phyloP scores from a whole-genome alignment of 2,113 vertebrate genomes.

The Perognathus longimembris region DNA sequence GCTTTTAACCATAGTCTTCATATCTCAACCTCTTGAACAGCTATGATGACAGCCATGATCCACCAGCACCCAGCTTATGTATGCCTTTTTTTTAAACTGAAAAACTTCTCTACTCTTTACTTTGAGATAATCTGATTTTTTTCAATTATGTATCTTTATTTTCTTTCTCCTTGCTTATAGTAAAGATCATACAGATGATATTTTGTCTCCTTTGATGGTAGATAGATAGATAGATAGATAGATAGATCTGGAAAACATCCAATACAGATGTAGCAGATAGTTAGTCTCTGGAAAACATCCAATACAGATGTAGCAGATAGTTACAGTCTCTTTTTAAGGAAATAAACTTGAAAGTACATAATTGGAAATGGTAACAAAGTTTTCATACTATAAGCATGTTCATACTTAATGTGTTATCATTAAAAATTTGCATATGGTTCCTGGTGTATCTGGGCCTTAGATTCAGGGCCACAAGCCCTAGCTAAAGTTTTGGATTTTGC shows the following conservation, averaged over 20 bases:
- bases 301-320: conserved; percentile 30
- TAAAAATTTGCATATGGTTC: too few species aligned
- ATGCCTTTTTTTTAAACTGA: conserved; percentile 7
- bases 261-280: not conserved
- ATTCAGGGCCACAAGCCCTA: too few species aligned
- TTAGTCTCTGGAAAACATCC: too few species aligned
- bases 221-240: too few species aligned
- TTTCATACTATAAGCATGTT: conserved; percentile 59
- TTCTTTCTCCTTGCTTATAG: conserved; percentile 48
- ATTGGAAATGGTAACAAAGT: conserved; percentile 46
- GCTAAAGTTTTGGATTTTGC: too few species aligned
- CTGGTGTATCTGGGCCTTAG: too few species aligned
- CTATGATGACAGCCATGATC: too few species aligned
- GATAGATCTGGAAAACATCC: too few species aligned
- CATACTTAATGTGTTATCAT: conserved; percentile 25
- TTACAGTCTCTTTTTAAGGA: conserved; percentile 61
- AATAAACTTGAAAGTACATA: conserved; percentile 39
- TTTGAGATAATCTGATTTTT: not conserved
- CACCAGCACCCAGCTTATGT: too few species aligned
- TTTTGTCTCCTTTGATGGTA: conserved; percentile 37
- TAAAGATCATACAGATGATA: not conserved
- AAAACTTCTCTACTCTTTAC: not conserved
- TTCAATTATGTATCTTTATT: not conserved
- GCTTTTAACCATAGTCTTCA: too few species aligned
- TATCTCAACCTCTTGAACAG: too few species aligned